Percentiles rank a stretch among this genome's conserved stretches.
Evolutionary conservation across 2,113 vertebrate genomes (phyloP).

Genomic region (Sylvilagus bachmani): DNA sequence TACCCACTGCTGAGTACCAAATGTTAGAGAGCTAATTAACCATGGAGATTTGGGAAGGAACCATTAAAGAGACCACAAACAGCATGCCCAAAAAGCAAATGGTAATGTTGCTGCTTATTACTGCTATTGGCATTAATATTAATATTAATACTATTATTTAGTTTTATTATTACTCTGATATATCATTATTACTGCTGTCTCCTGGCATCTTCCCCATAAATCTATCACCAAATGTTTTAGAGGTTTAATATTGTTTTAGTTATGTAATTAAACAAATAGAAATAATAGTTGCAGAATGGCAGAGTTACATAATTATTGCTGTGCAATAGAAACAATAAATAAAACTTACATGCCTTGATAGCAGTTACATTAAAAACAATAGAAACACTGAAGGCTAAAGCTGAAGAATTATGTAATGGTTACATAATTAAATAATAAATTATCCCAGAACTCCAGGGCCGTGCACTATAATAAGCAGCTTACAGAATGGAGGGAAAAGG

Average conservation of each 20-base stretch:
- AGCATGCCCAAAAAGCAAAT: conserved; percentile 61
- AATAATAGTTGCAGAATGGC: conserved; percentile 82
- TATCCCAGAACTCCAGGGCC: conserved; percentile 71
- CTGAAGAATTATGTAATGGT: conserved; percentile 78
- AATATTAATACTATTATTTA: conserved; percentile 83
- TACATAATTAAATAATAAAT: conserved; percentile 86
- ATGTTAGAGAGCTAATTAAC: conserved; percentile 82
- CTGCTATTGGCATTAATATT: conserved; percentile 80
- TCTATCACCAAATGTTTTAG: conserved; percentile 83
- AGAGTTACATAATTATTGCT: conserved; percentile 81
- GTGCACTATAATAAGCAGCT: conserved; percentile 60
- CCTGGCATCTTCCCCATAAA: conserved; percentile 70
- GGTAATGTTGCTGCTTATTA: conserved; percentile 65
- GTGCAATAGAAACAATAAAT: conserved; percentile 77
- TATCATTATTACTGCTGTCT: conserved; percentile 79
- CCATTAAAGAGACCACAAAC: conserved; percentile 75
- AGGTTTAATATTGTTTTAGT: conserved; percentile 80
- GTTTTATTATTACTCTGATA: conserved; percentile 79
- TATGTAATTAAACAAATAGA: conserved; percentile 86
- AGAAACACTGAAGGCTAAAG: conserved; percentile 73
- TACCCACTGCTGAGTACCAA: conserved; percentile 81
- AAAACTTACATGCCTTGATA: conserved; percentile 73
- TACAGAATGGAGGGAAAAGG: conserved; percentile 31
- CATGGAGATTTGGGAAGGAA: conserved; percentile 76
- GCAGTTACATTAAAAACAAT: conserved; percentile 81